Base-by-base conservation (phyloP, 2,113 vertebrate species). In the Cnemophilus loriae region DNA sequence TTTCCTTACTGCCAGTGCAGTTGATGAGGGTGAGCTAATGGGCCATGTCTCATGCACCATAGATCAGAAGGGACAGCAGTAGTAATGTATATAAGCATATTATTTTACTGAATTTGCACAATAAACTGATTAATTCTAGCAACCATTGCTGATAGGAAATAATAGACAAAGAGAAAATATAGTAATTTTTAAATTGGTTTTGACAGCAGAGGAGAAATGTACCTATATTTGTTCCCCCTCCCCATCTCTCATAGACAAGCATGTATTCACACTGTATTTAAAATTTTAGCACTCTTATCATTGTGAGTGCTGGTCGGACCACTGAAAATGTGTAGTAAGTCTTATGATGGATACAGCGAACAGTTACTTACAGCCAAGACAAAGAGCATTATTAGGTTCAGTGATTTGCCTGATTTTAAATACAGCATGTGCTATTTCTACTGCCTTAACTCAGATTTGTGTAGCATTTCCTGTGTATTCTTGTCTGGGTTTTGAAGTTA, bases 1-100 rank as follows among this genome's bases (percentile, higher is more conserved):
- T 98, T 97, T 61, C 95, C 94, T 55, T 98, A 97, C 55, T 98
- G 96, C 79, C 87, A 96, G 70, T 49, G 52, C 17, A 83, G 16
- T 89, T n/a, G 37, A 96, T 84, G 92, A 97, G 95, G 88, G 96
- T 59, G 84, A 96, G 46, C 69, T 97, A 64, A 89, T 93, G 68
- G 89, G 95, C 49, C 94, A 92, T 96, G 92, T 81, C 61, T 98
- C 19, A 81, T 60, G 70, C 83, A 95, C 70, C 95, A 98, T 71
- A 96, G 93, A 97, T 82, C 47, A 22, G 97, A 98, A 96, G 94
- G 92, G n/a, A 97, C 77, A 91, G 80, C 32, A 3, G 90, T 92
- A 95, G 93, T 95, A 91, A 49, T 33, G 56, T 46, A 49, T 26
- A 7, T 27, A 49, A 55, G 42, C 42, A 52, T 24, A 26, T 74